Base-by-base conservation (phyloP, 2,797 vertebrate species). In the Ptychadena robeensis region DNA sequence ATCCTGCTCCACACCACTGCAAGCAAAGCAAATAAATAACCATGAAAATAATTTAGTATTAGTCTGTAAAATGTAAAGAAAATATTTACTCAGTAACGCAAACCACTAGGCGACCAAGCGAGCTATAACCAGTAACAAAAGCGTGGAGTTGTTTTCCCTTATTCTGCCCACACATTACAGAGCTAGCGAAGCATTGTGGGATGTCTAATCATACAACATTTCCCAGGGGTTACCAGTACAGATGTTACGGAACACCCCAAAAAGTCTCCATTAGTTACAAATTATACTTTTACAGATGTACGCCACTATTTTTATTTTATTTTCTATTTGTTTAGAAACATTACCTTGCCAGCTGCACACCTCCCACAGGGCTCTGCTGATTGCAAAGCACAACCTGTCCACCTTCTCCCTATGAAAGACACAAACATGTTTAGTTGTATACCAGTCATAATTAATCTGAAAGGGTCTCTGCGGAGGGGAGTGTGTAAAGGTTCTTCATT, bases 401-500 rank as follows among this genome's bases (percentile, higher is more conserved):
- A 80, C 77, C 71, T 84, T 80, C 74, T 78, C 74, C 81, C 82
- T 84, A 73, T 61, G 64, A 69, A 69, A 84, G 64, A 79, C 37
- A 84, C 70, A 80, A 80, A 74, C 70, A 74, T 34, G 32, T 74
- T 84, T 73, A 74, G 76, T 80, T 80, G 34, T 68, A 69, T 48
- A 84, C 44, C 34, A 84, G 70, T 80, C 82, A 80, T 73, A 80
- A 84, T 83, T 74, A 71, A 83, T 78, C 74, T 71, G 74, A 72
- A 82, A 28, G 35, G 27, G 53, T 77, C 80, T 81, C 80, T 18
- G 64, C 6, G 53, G 66, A 71, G 73, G 4, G 18, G 64, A n/a
- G 53, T 70, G 81, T 63, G 66, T 68, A 35, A n/a, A 88, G 88
- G 75, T 82, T 75, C 74, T 89, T 90, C 53, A 76, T 82, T 35